phyloP scores from a whole-genome alignment of 2,888 invertebrate genomes.

The Frankliniella fusca region DNA sequence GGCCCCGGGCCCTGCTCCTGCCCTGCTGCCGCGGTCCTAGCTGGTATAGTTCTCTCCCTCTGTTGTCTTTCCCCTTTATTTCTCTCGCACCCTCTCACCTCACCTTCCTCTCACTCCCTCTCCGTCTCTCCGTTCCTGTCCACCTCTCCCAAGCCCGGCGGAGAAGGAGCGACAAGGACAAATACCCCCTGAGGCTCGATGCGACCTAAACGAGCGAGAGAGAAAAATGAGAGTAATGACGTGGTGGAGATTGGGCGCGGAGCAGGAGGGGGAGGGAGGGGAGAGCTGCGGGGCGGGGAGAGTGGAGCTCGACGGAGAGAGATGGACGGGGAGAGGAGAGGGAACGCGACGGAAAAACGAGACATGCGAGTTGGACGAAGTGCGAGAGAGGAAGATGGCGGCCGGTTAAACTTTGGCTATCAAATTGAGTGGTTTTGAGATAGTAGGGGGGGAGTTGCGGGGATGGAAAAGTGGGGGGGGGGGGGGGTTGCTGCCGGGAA shows the following conservation, averaged over 20 bases:
- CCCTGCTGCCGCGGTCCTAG: too few relatives aligned
- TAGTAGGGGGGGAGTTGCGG: not conserved
- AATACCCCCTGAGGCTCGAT: constrained; percentile 19
- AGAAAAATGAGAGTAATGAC: constrained; percentile 23
- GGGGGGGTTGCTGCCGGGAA: too few relatives aligned
- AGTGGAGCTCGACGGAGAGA: not conserved
- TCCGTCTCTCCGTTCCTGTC: not conserved
- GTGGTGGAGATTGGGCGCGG: constrained; percentile 19
- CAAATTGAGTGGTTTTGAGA: constrained; percentile 26
- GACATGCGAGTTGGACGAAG: not conserved
- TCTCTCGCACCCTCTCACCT: not conserved
- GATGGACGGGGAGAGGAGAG: not conserved
- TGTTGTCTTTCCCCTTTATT: not conserved
- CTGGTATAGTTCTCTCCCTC: too few relatives aligned
- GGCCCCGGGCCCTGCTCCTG: too few relatives aligned
- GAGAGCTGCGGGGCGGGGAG: not conserved
- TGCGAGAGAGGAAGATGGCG: not conserved
- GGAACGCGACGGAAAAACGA: not conserved
- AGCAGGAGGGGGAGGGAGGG: not conserved
- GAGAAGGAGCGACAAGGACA: not conserved
- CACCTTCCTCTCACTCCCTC: not conserved
- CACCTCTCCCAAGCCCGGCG: not conserved
- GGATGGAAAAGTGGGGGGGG: not conserved
- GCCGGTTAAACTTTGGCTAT: constrained; percentile 22
- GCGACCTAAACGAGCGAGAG: constrained; percentile 23